phyloP scores from a whole-genome alignment of 2,797 vertebrate genomes.

The Lagodon rhomboides region DNA sequence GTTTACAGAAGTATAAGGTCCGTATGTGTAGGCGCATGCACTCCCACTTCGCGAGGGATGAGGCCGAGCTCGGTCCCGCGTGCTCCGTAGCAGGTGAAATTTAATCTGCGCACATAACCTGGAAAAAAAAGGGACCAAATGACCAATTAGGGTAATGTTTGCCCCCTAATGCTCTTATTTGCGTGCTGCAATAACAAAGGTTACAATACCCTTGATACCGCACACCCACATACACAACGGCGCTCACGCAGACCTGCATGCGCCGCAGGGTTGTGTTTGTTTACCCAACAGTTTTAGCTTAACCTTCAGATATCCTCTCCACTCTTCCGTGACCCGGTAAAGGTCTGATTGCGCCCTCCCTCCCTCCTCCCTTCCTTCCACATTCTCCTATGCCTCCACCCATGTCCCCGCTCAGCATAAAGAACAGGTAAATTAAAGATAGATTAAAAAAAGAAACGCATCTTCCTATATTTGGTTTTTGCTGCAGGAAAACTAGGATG shows the following conservation, averaged over 20 bases:
- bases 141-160: constrained; percentile 53
- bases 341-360: constrained; percentile 14
- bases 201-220: constrained; percentile 52
- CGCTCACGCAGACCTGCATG: not conserved
- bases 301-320: constrained; percentile 59
- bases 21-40: constrained; percentile 1
- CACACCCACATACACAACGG: constrained; percentile 9
- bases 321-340: constrained; percentile 36
- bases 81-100: constrained; percentile 40
- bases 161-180: constrained; percentile 49
- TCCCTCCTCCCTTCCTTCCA: not conserved
- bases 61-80: constrained; percentile 8
- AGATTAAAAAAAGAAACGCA: constrained; percentile 7
- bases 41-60: constrained; percentile 19
- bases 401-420: constrained; percentile 3
- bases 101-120: constrained; percentile 50
- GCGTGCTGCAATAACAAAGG: constrained; percentile 48
- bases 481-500: not conserved
- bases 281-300: constrained; percentile 65
- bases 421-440: not conserved
- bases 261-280: constrained; percentile 53
- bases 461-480: not conserved
- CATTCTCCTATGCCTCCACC: not conserved
- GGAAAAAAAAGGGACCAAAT: constrained; percentile 41
- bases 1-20: constrained; percentile 13